phyloP scores from a whole-genome alignment of 2,888 invertebrate species.

The Melikaiella ostensackeni region DNA sequence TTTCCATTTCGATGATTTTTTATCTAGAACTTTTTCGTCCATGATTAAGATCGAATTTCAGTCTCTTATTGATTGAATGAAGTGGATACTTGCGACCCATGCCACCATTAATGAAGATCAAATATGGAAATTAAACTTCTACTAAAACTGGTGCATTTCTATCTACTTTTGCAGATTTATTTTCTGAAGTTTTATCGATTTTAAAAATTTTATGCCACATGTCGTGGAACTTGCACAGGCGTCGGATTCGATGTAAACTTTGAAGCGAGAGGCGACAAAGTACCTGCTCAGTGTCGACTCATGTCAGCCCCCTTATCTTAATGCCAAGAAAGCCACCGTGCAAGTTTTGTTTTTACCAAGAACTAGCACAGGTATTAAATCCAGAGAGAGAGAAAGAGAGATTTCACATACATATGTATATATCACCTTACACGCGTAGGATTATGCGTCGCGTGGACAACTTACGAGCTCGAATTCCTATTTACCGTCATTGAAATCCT shows the following conservation, averaged over 20 bases:
- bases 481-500: slow-evolving; percentile 10
- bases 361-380: slow-evolving; percentile 16
- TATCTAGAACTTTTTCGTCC: too few species aligned
- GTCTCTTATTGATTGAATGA: not conserved
- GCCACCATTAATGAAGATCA: not conserved
- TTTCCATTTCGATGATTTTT: too few species aligned
- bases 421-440: slow-evolving; percentile 14
- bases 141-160: not conserved
- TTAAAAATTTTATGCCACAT: not conserved
- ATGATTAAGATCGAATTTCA: not conserved
- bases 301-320: slow-evolving; percentile 38
- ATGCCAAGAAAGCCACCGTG: slow-evolving; percentile 27
- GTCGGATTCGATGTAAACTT: slow-evolving; percentile 22
- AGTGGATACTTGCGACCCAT: not conserved
- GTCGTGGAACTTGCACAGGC: slow-evolving; percentile 22
- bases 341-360: slow-evolving; percentile 29
- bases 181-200: not conserved
- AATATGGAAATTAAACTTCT: too few species aligned
- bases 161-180: not conserved
- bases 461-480: slow-evolving; percentile 19
- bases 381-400: not conserved
- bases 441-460: slow-evolving; percentile 29
- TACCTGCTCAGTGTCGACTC: slow-evolving; percentile 29
- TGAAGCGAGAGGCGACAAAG: slow-evolving; percentile 35
- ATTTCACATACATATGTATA: slow-evolving; percentile 25